Percentiles rank a stretch among this genome's conserved stretches.
These are phyloP conservation scores for Psammodynastes pulverulentus DNA, from an alignment of 2,113 vertebrate species.

Conservation along the genomic window DNA sequence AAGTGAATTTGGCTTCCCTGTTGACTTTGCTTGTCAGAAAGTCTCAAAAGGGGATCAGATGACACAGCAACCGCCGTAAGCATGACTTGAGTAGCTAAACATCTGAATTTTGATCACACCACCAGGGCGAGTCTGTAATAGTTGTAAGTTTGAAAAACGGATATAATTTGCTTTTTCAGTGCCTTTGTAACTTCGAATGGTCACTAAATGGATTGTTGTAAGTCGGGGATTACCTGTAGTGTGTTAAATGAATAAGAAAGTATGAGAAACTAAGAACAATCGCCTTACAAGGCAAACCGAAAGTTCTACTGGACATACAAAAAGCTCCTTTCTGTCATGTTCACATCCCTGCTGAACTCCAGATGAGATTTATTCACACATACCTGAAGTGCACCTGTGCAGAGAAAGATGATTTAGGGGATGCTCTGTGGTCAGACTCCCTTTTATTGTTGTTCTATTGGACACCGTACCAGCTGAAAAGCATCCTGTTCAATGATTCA, in stretches of 20 bases:
- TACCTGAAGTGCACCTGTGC: neutral
- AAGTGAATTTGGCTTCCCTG: neutral
- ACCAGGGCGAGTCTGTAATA: neutral
- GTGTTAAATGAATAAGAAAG: neutral
- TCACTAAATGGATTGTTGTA: neutral
- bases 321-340: neutral
- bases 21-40: neutral
- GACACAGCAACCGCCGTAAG: neutral
- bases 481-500: neutral
- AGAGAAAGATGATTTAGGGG: neutral
- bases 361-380: neutral
- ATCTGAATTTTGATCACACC: neutral
- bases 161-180: neutral
- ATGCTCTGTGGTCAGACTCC: neutral
- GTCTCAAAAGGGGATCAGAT: neutral
- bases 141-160: neutral
- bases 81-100: neutral
- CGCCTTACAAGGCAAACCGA: neutral
- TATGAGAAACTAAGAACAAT: neutral
- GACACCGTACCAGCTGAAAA: neutral
- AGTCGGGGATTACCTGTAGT: neutral
- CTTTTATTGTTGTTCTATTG: neutral
- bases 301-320: neutral
- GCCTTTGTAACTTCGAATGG: neutral
- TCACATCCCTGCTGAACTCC: neutral